Evolutionary conservation across 2,888 invertebrate genomes (phyloP).

Genomic region (Orthosia gothica): DNA sequence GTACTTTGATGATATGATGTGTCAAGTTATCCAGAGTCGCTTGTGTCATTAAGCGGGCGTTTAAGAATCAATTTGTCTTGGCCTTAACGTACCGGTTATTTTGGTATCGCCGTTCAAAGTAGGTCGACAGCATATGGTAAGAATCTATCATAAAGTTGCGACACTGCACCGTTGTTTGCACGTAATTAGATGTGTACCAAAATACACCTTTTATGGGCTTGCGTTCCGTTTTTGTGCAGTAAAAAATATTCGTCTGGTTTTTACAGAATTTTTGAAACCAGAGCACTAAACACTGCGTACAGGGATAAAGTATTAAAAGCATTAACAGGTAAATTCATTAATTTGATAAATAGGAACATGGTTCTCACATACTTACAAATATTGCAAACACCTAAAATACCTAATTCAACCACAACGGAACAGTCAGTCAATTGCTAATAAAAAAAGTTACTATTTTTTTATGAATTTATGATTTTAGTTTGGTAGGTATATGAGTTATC

Average conservation of each 20-base stretch:
- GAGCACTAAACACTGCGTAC: too few species aligned
- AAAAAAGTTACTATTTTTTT: too few species aligned
- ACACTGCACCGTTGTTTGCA: slow-evolving; percentile 67
- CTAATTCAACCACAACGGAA: too few species aligned
- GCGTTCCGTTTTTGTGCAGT: slow-evolving; percentile 19
- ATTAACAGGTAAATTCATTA: too few species aligned
- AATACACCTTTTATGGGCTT: slow-evolving; percentile 58
- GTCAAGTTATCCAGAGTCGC: slow-evolving; percentile 44
- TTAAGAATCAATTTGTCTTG: slow-evolving; percentile 71
- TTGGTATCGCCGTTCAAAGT: slow-evolving; percentile 76
- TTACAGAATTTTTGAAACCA: neutral
- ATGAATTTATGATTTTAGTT: neutral
- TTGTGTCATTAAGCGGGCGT: slow-evolving; percentile 46
- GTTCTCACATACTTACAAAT: too few species aligned
- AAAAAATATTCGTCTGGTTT: slow-evolving; percentile 27
- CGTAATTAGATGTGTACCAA: slow-evolving; percentile 46
- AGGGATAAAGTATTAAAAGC: too few species aligned
- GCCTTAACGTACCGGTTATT: slow-evolving; percentile 79
- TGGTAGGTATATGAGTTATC: neutral
- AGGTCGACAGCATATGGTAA: slow-evolving; percentile 80
- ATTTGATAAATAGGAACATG: too few species aligned
- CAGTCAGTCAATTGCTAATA: too few species aligned
- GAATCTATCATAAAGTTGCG: slow-evolving; percentile 79
- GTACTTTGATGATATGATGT: slow-evolving; percentile 51
- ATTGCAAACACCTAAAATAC: too few species aligned